Evolutionary conservation across 1,140 invertebrate genomes (phyloP).

Genomic region (Delia radicum): DNA sequence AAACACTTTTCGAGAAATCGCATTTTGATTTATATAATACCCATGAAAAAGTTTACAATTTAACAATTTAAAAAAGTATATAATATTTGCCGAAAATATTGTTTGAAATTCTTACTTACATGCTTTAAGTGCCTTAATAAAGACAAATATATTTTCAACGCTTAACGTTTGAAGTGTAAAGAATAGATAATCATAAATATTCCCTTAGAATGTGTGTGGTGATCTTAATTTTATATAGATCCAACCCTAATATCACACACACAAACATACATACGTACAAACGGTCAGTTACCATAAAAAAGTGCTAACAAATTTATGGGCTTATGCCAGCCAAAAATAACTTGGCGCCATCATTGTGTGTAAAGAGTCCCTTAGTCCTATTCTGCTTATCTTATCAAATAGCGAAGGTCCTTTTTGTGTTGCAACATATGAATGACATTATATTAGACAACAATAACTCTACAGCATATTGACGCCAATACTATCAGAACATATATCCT

Average conservation of each 20-base stretch:
- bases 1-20: no score
- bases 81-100: no score
- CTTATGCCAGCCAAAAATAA: background rate
- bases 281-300: background rate
- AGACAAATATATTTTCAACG: background rate
- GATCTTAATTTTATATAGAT: background rate
- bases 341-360: background rate
- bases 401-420: background rate
- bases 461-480: background rate
- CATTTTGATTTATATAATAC: no score
- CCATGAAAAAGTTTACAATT: no score
- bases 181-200: background rate
- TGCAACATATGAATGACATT: background rate
- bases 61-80: no score
- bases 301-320: slow-evolving; percentile 1
- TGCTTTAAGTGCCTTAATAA: no score
- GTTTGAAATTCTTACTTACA: no score
- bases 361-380: background rate
- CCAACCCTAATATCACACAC: slow-evolving; percentile 6
- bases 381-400: background rate
- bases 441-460: slow-evolving; percentile 1
- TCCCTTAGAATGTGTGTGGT: background rate
- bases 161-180: slow-evolving; percentile 11
- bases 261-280: background rate
- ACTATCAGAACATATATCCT: background rate